These are phyloP conservation scores for Drosophila crucigera DNA, from an alignment of 2,888 invertebrate species.

Conservation along the genomic window DNA sequence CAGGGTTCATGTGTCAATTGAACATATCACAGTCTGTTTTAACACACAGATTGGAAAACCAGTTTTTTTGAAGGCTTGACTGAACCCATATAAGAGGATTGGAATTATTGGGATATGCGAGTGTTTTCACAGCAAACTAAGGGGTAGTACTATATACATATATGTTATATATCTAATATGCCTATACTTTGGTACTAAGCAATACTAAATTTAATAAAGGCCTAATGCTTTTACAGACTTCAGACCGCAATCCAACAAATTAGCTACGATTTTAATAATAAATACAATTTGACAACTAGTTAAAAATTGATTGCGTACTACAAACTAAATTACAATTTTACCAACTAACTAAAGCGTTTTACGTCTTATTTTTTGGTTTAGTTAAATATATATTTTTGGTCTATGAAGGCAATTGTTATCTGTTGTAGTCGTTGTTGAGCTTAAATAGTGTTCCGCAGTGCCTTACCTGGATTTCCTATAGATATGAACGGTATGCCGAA, in stretches of 20 bases:
- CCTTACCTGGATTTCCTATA: constrained; percentile 87
- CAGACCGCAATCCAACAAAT: constrained; percentile 33
- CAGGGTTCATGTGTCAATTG: constrained; percentile 31
- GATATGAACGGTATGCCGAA: constrained; percentile 91
- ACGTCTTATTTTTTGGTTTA: constrained; percentile 33
- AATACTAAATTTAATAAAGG: constrained; percentile 15
- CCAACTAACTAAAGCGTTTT: constrained; percentile 47
- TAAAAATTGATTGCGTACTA: constrained; percentile 36
- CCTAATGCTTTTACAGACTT: constrained; percentile 58
- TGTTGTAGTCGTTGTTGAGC: constrained; percentile 8
- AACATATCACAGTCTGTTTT: constrained; percentile 51
- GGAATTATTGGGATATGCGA: constrained; percentile 53
- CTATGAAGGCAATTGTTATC: constrained; percentile 35
- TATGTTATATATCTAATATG: constrained; percentile 1
- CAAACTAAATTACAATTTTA: constrained; percentile 32
- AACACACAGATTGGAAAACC: constrained; percentile 37
- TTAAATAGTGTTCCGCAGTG: constrained; percentile 68
- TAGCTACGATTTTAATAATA: constrained; percentile 32
- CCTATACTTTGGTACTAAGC: constrained; percentile 17
- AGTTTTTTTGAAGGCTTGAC: constrained; percentile 30
- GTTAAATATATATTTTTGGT: constrained; percentile 27
- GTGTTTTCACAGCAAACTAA: constrained; percentile 19
- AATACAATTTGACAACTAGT: constrained; percentile 31
- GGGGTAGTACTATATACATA: constrained; percentile 10
- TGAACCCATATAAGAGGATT: constrained; percentile 19